Conservation (phyloP, 2,888 invertebrate species). For the Cybosia mesomella region DNA sequence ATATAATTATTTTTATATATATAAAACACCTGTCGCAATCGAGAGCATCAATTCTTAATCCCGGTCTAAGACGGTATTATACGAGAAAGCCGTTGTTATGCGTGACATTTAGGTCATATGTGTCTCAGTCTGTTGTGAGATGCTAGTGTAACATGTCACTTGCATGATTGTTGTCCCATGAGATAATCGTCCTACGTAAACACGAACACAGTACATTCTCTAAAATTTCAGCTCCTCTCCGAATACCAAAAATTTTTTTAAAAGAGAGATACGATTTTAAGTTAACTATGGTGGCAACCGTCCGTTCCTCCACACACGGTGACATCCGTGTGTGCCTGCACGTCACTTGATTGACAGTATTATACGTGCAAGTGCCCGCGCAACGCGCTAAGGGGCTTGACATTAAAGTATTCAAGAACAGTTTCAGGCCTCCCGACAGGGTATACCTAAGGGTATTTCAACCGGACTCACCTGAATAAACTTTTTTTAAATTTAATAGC, state of each 20-base stretch:
- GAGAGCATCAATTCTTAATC: slow-evolving; percentile 7
- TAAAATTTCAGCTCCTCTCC: slow-evolving; percentile 28
- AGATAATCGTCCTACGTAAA: slow-evolving; percentile 45
- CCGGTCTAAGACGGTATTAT: slow-evolving; percentile 16
- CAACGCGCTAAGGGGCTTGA: no score
- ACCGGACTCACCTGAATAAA: no score
- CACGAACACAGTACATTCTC: slow-evolving; percentile 34
- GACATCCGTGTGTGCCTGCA: no score
- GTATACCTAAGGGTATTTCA: no score
- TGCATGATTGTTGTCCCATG: slow-evolving; percentile 15
- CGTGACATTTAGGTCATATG: slow-evolving; percentile 2
- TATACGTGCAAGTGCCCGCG: no score
- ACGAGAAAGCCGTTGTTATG: slow-evolving; percentile 9
- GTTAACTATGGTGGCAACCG: slow-evolving; percentile 13
- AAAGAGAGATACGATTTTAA: slow-evolving; percentile 31
- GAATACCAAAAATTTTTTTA: slow-evolving; percentile 37
- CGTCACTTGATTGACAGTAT: no score
- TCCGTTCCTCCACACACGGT: not conserved
- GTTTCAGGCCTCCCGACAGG: no score
- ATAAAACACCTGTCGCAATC: not conserved
- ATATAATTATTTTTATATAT: no score
- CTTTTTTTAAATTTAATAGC: no score
- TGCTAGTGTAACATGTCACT: slow-evolving; percentile 23
- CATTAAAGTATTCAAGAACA: no score
- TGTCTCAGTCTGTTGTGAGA: slow-evolving; percentile 17